Evolutionary conservation across 2,113 vertebrate species (phyloP), one percentile per base, ranked within the genome.

Genomic region (Raphicerus campestris): DNA sequence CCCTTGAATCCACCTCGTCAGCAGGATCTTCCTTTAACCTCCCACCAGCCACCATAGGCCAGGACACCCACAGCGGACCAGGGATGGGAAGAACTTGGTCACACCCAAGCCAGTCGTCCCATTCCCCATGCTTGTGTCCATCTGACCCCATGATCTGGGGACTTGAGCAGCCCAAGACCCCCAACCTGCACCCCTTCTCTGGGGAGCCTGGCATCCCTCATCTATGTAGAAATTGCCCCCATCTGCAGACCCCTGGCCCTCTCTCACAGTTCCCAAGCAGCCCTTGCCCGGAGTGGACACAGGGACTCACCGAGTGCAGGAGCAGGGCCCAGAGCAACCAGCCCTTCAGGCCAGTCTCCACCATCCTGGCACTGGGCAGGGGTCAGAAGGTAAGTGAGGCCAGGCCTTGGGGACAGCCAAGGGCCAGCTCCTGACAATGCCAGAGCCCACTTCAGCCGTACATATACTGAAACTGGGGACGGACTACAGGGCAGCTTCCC

Each of bases 301-400:
- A 2, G 42, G 55, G 42, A 96, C 98, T 98, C 91, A 98, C 98
- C 86, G 0, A 47, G 26, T 7, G 16, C 53, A 93, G 58, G 28
- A 98, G 56, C 63, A 97, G 55, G 10, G 66, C 70, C 61, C 88
- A 91, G 28, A 97, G 78, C 63, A 98, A 89, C 96, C 95, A 96
- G 89, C 17, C 28, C 56, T 15, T n/a, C 51, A 55, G 73, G 60
- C 42, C 2, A 2, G 49, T 63, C 60, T n/a, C 58, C 0, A 32
- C 88, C 98, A 98, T 98, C 61, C 80, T 2, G 0, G 82, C 17
- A 3, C 56, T 28, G 28, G 66, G 63, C 30, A 88, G 19, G 17
- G 32, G 16, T 26, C 28, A 47, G 26, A 10, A 15, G 56, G 47
- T 47, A 56, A 55, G 26, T 19, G 24, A 55, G 39, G 17, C 17